Percentiles rank a stretch among this genome's conserved stretches.
Conservation (phyloP, 2,797 vertebrate species). For the Spizella passerina region DNA sequence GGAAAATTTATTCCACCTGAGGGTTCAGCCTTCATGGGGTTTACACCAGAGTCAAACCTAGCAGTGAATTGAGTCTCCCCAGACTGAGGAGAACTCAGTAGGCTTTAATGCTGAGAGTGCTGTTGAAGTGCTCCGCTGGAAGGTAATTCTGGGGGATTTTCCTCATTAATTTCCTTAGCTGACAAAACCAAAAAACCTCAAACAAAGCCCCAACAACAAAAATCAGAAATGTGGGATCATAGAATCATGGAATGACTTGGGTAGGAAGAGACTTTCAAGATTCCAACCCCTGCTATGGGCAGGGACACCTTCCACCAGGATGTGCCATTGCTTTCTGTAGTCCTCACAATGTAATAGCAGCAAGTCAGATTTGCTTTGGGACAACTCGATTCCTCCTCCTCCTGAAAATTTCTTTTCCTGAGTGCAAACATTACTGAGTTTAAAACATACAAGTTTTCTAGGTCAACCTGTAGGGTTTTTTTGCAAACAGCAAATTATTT, state of each 20-base stretch:
- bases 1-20: background rate
- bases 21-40: background rate
- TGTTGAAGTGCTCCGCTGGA: background rate
- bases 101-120: background rate
- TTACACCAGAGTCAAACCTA: background rate
- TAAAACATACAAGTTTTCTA: background rate
- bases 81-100: background rate
- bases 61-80: background rate
- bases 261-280: background rate
- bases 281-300: background rate
- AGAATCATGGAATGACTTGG: background rate
- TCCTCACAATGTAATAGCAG: background rate
- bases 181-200: background rate
- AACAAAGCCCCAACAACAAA: background rate
- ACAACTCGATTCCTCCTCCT: background rate
- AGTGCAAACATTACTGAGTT: background rate
- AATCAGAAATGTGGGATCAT: background rate
- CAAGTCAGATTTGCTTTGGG: background rate
- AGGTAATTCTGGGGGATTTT: background rate
- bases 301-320: background rate
- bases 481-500: background rate
- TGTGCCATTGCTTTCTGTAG: background rate
- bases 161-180: background rate
- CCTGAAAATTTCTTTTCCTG: background rate
- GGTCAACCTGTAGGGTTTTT: background rate